phyloP scores from a whole-genome alignment of 2,888 invertebrate species.

The Melolontha melolontha region DNA sequence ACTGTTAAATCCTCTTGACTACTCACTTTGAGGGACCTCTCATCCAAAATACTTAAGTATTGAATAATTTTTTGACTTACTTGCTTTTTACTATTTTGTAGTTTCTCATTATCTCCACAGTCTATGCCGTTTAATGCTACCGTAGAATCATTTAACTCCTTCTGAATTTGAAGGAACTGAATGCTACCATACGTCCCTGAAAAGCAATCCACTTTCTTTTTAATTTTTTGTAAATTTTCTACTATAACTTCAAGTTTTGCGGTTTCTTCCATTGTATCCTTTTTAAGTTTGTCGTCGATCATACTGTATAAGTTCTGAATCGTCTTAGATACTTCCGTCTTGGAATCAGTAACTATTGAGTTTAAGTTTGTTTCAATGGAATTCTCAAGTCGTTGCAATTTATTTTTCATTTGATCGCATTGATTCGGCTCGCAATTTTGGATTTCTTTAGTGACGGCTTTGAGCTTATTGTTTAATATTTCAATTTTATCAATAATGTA shows the following conservation, averaged over 20 bases:
- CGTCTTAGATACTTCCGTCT: constrained; percentile 37
- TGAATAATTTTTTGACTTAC: constrained; percentile 46
- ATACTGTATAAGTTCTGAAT: constrained; percentile 37
- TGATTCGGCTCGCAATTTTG: constrained; percentile 2
- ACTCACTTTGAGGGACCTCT: constrained; percentile 44
- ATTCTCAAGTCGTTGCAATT: constrained; percentile 13
- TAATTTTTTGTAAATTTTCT: constrained; percentile 49
- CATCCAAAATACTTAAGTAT: constrained; percentile 48
- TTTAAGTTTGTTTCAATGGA: constrained; percentile 22
- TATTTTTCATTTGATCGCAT: constrained; percentile 12
- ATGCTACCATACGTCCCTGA: constrained; percentile 47
- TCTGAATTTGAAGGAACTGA: constrained; percentile 46
- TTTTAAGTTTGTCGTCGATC: constrained; percentile 34
- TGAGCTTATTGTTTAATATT: constrained; percentile 17
- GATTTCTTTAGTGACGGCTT: constrained; percentile 10
- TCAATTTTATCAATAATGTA: constrained; percentile 25
- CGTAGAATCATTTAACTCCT: constrained; percentile 40
- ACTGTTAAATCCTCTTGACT: constrained; percentile 28
- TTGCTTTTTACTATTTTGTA: constrained; percentile 43
- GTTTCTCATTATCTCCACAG: constrained; percentile 42
- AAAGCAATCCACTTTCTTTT: constrained; percentile 48
- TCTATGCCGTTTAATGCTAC: constrained; percentile 43
- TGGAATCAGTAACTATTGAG: constrained; percentile 28
- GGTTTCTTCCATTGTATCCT: constrained; percentile 29
- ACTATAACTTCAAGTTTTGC: constrained; percentile 42